Conservation (phyloP, 2,113 vertebrate species). For the Malurus melanocephalus region DNA sequence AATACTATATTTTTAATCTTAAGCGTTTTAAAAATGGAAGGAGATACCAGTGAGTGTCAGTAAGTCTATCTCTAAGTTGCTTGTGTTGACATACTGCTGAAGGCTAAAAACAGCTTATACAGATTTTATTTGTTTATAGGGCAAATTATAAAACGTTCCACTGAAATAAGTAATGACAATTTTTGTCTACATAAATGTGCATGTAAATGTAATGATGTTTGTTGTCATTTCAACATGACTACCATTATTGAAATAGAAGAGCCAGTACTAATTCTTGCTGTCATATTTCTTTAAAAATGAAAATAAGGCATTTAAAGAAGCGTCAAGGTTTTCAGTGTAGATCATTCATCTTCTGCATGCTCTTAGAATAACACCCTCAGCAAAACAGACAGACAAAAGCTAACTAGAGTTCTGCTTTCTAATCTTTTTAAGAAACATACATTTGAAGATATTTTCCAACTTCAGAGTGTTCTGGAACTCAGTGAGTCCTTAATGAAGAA, state of each 20-base stretch:
- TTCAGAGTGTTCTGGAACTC: constrained; percentile 62
- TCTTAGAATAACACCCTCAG: constrained; percentile 71
- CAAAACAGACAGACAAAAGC: constrained; percentile 79
- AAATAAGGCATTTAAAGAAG: constrained; percentile 76
- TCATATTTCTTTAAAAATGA: constrained; percentile 75
- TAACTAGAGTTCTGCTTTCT: constrained; percentile 76
- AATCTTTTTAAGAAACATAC: constrained; percentile 79
- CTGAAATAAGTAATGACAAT: constrained; percentile 78
- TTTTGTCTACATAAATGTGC: constrained; percentile 76
- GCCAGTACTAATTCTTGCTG: constrained; percentile 77
- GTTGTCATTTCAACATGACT: constrained; percentile 78
- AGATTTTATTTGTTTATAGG: constrained; percentile 74
- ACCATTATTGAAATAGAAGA: constrained; percentile 78
- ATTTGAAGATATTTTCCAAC: constrained; percentile 64
- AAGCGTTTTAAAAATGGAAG: constrained; percentile 63
- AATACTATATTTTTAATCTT: constrained; percentile 61
- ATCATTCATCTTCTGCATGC: constrained; percentile 73
- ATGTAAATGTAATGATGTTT: constrained; percentile 75
- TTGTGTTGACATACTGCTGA: constrained; percentile 68
- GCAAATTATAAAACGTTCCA: constrained; percentile 76
- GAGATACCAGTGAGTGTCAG: constrained; percentile 49
- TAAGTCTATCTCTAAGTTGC: constrained; percentile 56
- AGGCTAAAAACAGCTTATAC: constrained; percentile 74
- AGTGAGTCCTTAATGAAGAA: neutral
- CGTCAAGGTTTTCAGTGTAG: constrained; percentile 77